A percentile compares a stretch with the other conserved stretches of the same genome.
These are phyloP conservation scores for Helicoverpa assulta DNA, from an alignment of 2,888 invertebrate genomes.

Conservation along the genomic window DNA sequence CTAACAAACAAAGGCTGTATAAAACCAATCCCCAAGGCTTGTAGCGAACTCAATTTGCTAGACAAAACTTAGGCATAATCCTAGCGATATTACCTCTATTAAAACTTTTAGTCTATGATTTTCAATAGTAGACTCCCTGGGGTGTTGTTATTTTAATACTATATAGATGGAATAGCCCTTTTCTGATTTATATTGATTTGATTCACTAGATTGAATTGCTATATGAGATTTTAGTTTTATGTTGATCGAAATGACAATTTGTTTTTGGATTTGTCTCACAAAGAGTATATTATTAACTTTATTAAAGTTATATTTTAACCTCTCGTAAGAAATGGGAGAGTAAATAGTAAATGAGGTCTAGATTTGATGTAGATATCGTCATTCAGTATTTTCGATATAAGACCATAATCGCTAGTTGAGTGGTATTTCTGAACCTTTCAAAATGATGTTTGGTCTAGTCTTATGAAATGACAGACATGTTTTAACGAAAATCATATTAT, in stretches of 20 bases:
- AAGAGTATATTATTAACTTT: no score
- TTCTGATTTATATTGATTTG: slow-evolving; percentile 15
- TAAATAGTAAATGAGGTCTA: no score
- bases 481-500: no score
- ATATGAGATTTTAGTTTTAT: neutral
- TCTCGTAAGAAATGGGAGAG: no score
- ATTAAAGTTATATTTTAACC: no score
- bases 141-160: slow-evolving; percentile 27
- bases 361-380: no score
- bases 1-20: slow-evolving; percentile 1
- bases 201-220: neutral
- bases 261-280: no score
- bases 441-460: no score
- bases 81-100: slow-evolving; percentile 30
- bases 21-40: neutral
- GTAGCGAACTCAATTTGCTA: neutral
- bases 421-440: no score
- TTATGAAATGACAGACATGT: no score
- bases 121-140: slow-evolving; percentile 44
- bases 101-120: slow-evolving; percentile 40
- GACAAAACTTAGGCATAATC: slow-evolving; percentile 17
- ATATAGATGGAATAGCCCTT: slow-evolving; percentile 20
- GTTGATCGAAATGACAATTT: neutral
- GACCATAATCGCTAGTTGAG: no score
- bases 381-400: no score